Percentiles rank a stretch among this genome's conserved stretches.
Evolutionary conservation across 2,113 vertebrate species (phyloP).

Genomic region (Nibea albiflora): DNA sequence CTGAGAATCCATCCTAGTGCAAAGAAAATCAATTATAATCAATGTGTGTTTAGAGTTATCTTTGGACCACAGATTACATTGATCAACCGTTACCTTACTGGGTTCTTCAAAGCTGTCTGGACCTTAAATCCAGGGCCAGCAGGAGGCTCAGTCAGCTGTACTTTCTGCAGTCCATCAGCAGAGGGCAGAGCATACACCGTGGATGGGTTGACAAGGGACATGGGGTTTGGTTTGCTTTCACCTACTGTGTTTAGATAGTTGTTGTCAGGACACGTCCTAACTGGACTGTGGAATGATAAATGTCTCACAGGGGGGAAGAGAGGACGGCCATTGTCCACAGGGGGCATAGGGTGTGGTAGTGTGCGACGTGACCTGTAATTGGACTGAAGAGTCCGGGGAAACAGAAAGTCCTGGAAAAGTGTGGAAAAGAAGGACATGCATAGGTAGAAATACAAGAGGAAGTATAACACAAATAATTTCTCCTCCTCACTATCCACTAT

Average conservation of each 20-base stretch:
- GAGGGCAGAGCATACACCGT: slow-evolving; percentile 63
- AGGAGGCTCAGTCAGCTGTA: slow-evolving; percentile 42
- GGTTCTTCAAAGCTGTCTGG: slow-evolving; percentile 24
- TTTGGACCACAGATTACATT: neutral
- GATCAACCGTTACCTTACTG: slow-evolving; percentile 51
- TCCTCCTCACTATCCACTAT: neutral
- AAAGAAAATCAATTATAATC: slow-evolving; percentile 28
- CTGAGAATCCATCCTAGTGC: slow-evolving; percentile 29
- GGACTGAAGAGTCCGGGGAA: slow-evolving; percentile 71
- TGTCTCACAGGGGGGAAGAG: slow-evolving; percentile 77
- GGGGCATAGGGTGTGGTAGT: slow-evolving; percentile 16
- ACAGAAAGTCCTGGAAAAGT: slow-evolving; percentile 80
- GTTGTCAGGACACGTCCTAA: slow-evolving; percentile 41
- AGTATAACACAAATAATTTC: neutral
- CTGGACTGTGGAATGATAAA: slow-evolving; percentile 71
- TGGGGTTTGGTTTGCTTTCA: slow-evolving; percentile 25
- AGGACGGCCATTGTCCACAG: slow-evolving; percentile 37
- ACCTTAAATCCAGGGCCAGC: neutral
- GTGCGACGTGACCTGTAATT: slow-evolving; percentile 35
- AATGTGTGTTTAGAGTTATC: neutral
- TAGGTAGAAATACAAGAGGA: neutral
- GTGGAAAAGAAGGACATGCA: neutral
- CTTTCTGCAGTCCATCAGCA: slow-evolving; percentile 62
- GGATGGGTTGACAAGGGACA: slow-evolving; percentile 43
- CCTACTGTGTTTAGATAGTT: slow-evolving; percentile 21